Evolutionary conservation across 2,113 vertebrate genomes (phyloP).

Genomic region (Scopus umbretta): DNA sequence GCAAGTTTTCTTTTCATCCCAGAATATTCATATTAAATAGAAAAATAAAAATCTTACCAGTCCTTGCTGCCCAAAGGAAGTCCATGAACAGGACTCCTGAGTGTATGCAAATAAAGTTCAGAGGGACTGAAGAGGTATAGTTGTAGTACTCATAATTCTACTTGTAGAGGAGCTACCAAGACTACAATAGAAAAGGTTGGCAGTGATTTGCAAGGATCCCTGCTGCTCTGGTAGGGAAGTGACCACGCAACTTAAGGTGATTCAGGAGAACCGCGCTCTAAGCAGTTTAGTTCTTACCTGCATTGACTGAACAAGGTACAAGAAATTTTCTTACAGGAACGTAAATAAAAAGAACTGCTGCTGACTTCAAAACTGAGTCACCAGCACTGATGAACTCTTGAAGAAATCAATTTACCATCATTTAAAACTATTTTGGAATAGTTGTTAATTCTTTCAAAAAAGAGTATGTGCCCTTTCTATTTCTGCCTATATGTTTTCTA

Average conservation of each 20-base stretch:
- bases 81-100: not conserved
- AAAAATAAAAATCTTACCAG: not conserved
- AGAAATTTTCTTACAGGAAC: not conserved
- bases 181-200: not conserved
- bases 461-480: not conserved
- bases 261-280: not conserved
- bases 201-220: not conserved
- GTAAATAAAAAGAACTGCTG: not conserved
- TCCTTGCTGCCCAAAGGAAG: not conserved
- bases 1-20: not conserved
- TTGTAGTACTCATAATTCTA: not conserved
- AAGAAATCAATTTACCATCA: not conserved
- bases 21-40: not conserved
- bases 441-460: not conserved
- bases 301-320: not conserved
- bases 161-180: not conserved
- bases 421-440: not conserved
- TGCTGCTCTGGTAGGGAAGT: not conserved
- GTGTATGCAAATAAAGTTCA: not conserved
- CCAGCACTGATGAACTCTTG: not conserved
- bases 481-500: not conserved
- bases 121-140: not conserved
- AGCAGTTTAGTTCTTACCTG: not conserved
- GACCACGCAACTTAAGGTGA: fast-evolving
- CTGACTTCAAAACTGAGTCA: not conserved